phyloP scores from a whole-genome alignment of 2,113 vertebrate species.

The Glaucidium brasilianum region DNA sequence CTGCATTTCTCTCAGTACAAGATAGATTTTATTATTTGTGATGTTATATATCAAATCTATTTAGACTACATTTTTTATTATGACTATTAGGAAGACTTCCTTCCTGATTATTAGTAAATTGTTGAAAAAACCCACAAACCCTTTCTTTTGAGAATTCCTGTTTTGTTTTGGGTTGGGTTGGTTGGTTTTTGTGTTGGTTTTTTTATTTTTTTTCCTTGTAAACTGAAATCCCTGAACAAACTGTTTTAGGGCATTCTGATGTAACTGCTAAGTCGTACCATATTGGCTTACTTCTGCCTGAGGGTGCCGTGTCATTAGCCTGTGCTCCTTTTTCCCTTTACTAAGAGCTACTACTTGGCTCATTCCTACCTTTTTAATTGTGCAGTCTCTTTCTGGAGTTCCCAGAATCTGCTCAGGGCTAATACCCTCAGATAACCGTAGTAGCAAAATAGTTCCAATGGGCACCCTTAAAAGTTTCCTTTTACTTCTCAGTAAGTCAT shows the following conservation, averaged over 20 bases:
- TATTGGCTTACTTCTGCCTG: background rate
- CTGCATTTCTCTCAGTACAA: background rate
- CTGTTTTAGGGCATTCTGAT: background rate
- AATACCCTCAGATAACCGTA: background rate
- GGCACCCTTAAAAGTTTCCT: conserved; percentile 58
- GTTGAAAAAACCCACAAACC: background rate
- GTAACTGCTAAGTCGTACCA: background rate
- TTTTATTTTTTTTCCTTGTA: background rate
- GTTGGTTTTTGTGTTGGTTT: no score
- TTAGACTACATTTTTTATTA: background rate
- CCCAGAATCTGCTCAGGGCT: conserved; percentile 16
- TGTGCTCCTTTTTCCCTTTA: background rate
- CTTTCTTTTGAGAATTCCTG: background rate
- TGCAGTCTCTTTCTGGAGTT: background rate
- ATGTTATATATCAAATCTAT: background rate
- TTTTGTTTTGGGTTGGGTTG: no score
- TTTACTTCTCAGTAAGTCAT: background rate
- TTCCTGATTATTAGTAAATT: background rate
- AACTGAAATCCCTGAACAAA: background rate
- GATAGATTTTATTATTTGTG: background rate
- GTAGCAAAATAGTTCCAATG: background rate
- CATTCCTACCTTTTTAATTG: conserved; percentile 2
- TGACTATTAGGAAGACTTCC: background rate
- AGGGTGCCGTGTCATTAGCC: conserved; percentile 13
- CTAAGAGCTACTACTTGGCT: background rate